phyloP scores from a whole-genome alignment of 2,888 invertebrate species.

The Brassicogethes aeneus region DNA sequence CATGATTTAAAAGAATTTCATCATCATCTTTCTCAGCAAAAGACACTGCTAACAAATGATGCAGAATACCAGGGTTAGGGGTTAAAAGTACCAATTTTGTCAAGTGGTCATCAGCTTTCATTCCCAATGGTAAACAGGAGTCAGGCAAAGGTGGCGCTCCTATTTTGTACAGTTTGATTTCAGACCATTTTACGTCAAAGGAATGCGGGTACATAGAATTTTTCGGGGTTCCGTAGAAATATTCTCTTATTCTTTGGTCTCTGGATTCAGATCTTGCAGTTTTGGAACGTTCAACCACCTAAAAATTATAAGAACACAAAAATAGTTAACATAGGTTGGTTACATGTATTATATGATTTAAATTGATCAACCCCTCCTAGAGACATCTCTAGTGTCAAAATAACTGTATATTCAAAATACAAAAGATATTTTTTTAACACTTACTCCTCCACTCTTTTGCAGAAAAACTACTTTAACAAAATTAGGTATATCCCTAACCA shows the following conservation, averaged over 20 bases:
- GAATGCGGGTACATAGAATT: slow-evolving; percentile 78
- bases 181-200: slow-evolving; percentile 86
- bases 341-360: no score
- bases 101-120: slow-evolving; percentile 85
- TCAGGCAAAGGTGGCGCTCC: slow-evolving; percentile 89
- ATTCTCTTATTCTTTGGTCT: slow-evolving; percentile 79
- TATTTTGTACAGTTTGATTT: slow-evolving; percentile 87
- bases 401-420: no score
- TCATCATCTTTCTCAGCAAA: slow-evolving; percentile 77
- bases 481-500: slow-evolving; percentile 86
- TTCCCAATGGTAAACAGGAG: slow-evolving; percentile 94
- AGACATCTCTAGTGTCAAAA: no score
- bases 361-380: no score
- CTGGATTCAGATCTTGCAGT: slow-evolving; percentile 63
- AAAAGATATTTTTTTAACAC: no score
- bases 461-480: slow-evolving; percentile 73
- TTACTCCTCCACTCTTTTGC: slow-evolving; percentile 89
- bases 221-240: slow-evolving; percentile 86
- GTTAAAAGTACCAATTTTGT: slow-evolving; percentile 79
- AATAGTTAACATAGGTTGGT: no score
- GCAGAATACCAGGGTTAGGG: slow-evolving; percentile 67
- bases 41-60: slow-evolving; percentile 84
- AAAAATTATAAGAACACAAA: slow-evolving; percentile 10
- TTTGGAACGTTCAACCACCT: slow-evolving; percentile 80
- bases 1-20: slow-evolving; percentile 78